Evolutionary conservation across 2,888 invertebrate species (phyloP), one percentile per base, ranked within the genome.

Genomic region (Sphinx pinastri): DNA sequence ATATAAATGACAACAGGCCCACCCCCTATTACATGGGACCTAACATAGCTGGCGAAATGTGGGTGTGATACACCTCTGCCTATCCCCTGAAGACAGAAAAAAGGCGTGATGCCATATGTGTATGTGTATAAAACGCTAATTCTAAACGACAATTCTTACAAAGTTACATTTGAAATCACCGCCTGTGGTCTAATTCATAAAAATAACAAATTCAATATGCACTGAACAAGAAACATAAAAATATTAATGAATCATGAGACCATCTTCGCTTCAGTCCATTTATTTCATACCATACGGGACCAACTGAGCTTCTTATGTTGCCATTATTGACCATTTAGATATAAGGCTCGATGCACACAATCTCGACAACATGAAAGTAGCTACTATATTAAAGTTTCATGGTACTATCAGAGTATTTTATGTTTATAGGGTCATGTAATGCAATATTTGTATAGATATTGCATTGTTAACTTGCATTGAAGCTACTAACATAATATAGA

Each of bases 191-290:
- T 12, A 19, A 19, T 49, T 12, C 11, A 47, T 47, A 47, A 12
- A 63, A 49, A 63, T 47, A 25, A 19, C 63, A 47, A 49, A 63
- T 47, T 60, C 60, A 60, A 60, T 60, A 60, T 47, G 63, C 63
- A 49, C 19, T 63, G 49, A 63, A 63, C 49, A 47, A 19, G 49
- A 0, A 1, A 49, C 49, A 63, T 63, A 49, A 63, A 63, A 63
- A 63, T 69, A 63, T 63, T 60, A 69, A 69, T 69, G 63, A 69
- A 63, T 60, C 45, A 19, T 19, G 19, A 6, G 13, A 19, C 49
- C 54, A 47, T 69, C 69, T 52, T 69, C 63, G 60, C 45, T 54
- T 54, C 69, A 25, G 45, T 63, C 47, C 69, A 63, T 69, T 69
- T 63, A 69, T 45, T 54, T 14, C 54, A 38, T 55, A 54, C 19